Conservation (phyloP, 2,797 vertebrate genomes). For the Parambassis ranga region DNA sequence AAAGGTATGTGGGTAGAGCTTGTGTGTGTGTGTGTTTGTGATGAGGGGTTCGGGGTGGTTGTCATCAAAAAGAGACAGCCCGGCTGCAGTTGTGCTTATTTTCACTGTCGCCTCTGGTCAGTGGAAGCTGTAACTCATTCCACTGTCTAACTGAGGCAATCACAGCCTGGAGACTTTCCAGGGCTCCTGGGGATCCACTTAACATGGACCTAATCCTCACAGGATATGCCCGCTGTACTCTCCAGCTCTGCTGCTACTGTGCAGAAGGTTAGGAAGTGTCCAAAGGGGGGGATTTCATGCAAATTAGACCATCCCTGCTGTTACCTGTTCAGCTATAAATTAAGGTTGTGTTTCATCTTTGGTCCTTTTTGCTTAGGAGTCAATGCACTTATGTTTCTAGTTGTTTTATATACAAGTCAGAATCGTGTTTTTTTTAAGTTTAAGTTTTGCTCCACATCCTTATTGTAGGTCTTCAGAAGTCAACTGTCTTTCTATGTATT, state of each 20-base stretch:
- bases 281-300: constrained; percentile 40
- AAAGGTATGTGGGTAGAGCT: constrained; percentile 23
- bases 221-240: constrained; percentile 10
- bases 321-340: background rate
- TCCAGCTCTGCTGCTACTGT: background rate
- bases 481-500: too few species aligned
- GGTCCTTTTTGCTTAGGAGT: background rate
- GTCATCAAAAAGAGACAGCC: constrained; percentile 43
- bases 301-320: constrained; percentile 24
- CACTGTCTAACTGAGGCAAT: constrained; percentile 55
- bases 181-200: constrained; percentile 39
- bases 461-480: too few species aligned
- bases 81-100: constrained; percentile 38
- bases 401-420: too few species aligned
- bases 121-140: constrained; percentile 49
- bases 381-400: too few species aligned
- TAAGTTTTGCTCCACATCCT: too few species aligned
- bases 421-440: too few species aligned
- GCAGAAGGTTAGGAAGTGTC: constrained; percentile 13
- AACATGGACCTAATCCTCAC: constrained; percentile 47
- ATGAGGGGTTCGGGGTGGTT: constrained; percentile 25
- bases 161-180: constrained; percentile 39
- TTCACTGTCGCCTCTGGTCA: constrained; percentile 42
- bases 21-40: background rate
- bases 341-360: background rate